These are phyloP conservation scores for Asteroscopus sphinx DNA, from an alignment of 2,888 invertebrate genomes.

Conservation along the genomic window DNA sequence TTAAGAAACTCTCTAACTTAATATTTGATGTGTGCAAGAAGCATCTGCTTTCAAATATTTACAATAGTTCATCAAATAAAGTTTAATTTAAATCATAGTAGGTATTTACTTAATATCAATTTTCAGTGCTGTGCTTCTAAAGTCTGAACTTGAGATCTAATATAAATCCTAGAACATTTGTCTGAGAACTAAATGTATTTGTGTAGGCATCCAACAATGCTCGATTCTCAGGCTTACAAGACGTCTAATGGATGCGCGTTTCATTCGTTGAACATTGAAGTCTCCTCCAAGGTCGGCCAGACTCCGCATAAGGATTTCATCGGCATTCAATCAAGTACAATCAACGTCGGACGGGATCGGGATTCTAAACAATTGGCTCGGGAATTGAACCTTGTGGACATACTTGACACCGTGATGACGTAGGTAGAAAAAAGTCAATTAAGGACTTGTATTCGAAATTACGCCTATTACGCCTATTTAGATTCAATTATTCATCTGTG, in stretches of 20 bases:
- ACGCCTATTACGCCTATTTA: not conserved
- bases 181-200: slow-evolving; percentile 22
- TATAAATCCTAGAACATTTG: slow-evolving; percentile 14
- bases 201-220: slow-evolving; percentile 36
- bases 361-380: slow-evolving; percentile 47
- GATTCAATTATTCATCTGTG: slow-evolving; percentile 30
- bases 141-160: slow-evolving; percentile 2
- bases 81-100: not conserved
- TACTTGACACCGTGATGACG: slow-evolving; percentile 5
- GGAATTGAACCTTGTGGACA: slow-evolving; percentile 36
- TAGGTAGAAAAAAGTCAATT: slow-evolving; percentile 3
- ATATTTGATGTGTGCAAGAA: not conserved
- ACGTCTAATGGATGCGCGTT: slow-evolving; percentile 51
- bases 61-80: too few species aligned
- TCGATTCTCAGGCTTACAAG: slow-evolving; percentile 31
- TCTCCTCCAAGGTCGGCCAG: slow-evolving; percentile 71
- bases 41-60: too few species aligned
- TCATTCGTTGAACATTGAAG: slow-evolving; percentile 48
- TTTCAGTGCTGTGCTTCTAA: slow-evolving; percentile 5
- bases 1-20: too few species aligned
- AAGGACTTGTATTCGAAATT: not conserved
- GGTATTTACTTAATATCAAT: not conserved
- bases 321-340: slow-evolving; percentile 77
- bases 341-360: slow-evolving; percentile 44
- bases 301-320: slow-evolving; percentile 71